Conservation (phyloP, 2,888 invertebrate genomes). For the Lucinisca nassula region DNA sequence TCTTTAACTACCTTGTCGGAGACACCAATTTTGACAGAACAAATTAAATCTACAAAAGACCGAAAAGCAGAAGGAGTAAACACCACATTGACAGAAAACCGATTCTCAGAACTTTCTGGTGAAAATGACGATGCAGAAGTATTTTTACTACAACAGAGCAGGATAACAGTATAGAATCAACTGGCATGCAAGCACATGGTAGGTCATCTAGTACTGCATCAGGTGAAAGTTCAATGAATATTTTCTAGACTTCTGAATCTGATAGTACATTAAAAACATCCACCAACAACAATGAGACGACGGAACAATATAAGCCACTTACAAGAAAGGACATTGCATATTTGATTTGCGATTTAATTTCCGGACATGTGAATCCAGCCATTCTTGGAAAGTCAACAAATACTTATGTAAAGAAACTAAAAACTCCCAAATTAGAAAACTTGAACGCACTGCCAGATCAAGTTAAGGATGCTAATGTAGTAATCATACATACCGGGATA, state of each 20-base stretch:
- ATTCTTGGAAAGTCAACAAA: not conserved
- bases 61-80: not conserved
- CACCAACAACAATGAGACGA: not conserved
- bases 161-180: not conserved
- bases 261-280: not conserved
- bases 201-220: no score
- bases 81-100: not conserved
- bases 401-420: not conserved
- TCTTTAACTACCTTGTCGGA: not conserved
- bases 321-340: not conserved
- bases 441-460: not conserved
- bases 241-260: not conserved
- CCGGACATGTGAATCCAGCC: not conserved
- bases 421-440: not conserved
- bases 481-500: not conserved
- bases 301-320: not conserved
- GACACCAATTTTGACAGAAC: not conserved
- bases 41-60: not conserved
- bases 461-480: not conserved
- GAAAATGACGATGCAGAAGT: not conserved
- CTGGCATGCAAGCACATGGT: no score
- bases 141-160: not conserved
- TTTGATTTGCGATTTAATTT: not conserved
- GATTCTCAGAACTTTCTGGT: not conserved
- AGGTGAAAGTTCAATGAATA: no score